These are phyloP conservation scores for Lucilia cuprina DNA, from an alignment of 1,140 invertebrate genomes.

Conservation along the genomic window DNA sequence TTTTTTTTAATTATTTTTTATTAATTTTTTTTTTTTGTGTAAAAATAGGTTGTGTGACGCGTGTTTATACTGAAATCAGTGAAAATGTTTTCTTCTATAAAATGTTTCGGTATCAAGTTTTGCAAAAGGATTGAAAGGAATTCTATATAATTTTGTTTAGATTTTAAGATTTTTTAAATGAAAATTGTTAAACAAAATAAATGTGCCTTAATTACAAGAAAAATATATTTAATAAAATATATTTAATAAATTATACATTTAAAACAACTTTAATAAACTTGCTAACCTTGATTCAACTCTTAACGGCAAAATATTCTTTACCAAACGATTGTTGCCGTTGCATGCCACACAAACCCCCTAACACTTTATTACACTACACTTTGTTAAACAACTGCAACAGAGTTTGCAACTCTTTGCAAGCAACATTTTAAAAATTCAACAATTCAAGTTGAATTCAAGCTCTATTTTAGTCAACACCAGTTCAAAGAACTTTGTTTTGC, in stretches of 20 bases:
- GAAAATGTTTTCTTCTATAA: conserved; percentile 24
- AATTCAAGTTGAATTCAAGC: background rate
- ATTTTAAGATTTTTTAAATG: background rate
- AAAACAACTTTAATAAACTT: background rate
- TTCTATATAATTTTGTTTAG: background rate
- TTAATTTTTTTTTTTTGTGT: background rate
- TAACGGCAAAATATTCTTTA: background rate
- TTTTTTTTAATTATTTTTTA: background rate
- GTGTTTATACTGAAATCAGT: conserved; percentile 26
- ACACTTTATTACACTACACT: background rate
- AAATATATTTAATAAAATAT: no score
- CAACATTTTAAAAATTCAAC: background rate
- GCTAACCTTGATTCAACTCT: background rate
- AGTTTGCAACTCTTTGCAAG: background rate
- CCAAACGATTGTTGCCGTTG: no score
- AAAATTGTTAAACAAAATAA: background rate
- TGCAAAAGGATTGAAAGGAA: background rate
- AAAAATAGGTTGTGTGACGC: conserved; percentile 33
- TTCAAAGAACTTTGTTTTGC: background rate
- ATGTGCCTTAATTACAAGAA: background rate
- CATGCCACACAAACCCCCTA: no score
- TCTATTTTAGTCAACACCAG: background rate
- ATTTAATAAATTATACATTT: no score
- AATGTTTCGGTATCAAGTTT: conserved; percentile 32
- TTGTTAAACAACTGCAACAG: background rate